These are phyloP conservation scores for Anseranas semipalmata DNA, from an alignment of 2,113 vertebrate genomes.

Conservation along the genomic window DNA sequence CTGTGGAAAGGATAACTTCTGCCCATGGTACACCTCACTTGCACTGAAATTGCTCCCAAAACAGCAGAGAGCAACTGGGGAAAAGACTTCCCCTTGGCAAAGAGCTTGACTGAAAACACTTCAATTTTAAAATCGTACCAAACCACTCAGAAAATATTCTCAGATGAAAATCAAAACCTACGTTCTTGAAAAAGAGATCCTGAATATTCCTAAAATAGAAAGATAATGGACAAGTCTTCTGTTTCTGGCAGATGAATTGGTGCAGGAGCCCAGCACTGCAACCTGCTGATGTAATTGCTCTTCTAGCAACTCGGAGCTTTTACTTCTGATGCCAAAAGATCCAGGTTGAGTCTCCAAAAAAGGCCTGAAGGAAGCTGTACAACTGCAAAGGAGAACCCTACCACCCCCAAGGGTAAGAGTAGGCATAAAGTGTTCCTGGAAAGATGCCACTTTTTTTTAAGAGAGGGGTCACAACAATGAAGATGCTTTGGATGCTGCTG, in stretches of 20 bases:
- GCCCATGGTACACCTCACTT: not conserved
- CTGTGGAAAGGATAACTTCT: not conserved
- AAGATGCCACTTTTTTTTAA: not conserved
- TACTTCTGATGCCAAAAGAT: not conserved
- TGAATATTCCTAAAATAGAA: slow-evolving; percentile 14
- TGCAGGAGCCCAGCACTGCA: not conserved
- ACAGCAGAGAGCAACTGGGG: not conserved
- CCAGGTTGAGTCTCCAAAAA: not conserved
- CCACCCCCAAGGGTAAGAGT: not conserved
- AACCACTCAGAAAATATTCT: not conserved
- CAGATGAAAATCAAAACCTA: slow-evolving; percentile 6
- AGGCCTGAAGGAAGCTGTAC: not conserved
- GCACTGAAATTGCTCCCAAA: not conserved
- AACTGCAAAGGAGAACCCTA: not conserved
- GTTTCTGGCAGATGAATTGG: not conserved
- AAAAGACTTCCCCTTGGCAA: not conserved
- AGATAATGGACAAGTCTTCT: not conserved
- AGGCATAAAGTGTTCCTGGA: not conserved
- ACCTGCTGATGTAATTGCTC: not conserved
- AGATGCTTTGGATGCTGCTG: not conserved
- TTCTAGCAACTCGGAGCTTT: not conserved
- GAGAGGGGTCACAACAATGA: accelerated
- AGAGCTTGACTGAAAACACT: not conserved
- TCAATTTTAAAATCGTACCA: not conserved
- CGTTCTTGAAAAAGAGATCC: not conserved